Evolutionary conservation across 2,888 invertebrate species (phyloP), one percentile per base, ranked within the genome.

Genomic region (Megamerina dolium): DNA sequence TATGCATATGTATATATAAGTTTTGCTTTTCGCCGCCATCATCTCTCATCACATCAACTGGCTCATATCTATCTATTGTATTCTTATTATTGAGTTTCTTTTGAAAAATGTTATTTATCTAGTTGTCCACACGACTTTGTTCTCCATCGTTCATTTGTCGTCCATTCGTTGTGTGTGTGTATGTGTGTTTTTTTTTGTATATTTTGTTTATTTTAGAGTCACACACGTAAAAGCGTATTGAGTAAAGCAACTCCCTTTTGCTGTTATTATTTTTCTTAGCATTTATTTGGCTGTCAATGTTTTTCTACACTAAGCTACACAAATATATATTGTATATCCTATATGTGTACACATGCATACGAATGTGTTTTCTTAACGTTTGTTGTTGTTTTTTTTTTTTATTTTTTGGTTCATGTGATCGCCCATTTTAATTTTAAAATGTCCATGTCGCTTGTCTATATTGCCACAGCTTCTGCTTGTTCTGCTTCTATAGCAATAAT

Each of bases 231-330:
- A n/a, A n/a, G n/a, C n/a, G n/a, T n/a, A n/a, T n/a, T n/a, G n/a
- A n/a, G n/a, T n/a, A n/a, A n/a, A n/a, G n/a, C n/a, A n/a, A 36
- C 57, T 57, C 61, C 58, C 51, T 55, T 63, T 65, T 55, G 61
- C 54, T 63, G 63, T 64, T 61, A 61, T 60, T 60, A 60, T 63
- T 63, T 61, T 60, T 59, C 57, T 55, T 63, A 51, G 57, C 59
- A 60, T 63, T 60, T 60, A 61, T 63, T 63, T 60, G n/a, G 59
- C 60, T 61, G 63, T 63, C 60, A 62, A 60, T 63, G 62, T 55
- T 18, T 38, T 41, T 44, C 38, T 42, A 13, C n/a, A n/a, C n/a
- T n/a, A n/a, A n/a, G n/a, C n/a, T n/a, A n/a, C n/a, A n/a, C n/a
- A n/a, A n/a, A n/a, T n/a, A n/a, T n/a, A n/a, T n/a, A n/a, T n/a